Evolutionary conservation across 2,888 invertebrate genomes (phyloP), one percentile per base, ranked within the genome.

Genomic region (Eristalis pertinax): DNA sequence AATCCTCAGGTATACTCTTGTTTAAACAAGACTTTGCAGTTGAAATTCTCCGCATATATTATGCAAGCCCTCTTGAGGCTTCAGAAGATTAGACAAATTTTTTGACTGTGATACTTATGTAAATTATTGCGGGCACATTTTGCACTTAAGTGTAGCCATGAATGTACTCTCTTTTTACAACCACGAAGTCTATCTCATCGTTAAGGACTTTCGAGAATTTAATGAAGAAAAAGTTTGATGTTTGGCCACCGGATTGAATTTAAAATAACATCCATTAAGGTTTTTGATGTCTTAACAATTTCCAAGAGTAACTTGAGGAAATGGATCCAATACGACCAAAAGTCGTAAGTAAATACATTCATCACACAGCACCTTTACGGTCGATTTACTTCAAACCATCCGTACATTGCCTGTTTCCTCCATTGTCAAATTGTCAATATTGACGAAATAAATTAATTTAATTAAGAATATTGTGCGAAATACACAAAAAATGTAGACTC

Each of bases 361-460:
- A 50, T 8, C 50, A 50, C 19, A 7, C 50, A 50, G 50, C 50
- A 50, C 50, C 50, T 50, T 50, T 50, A 19, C 50, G 19, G 19
- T 1, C 5, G 19, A 19, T 50, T 50, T 8, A 50, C 50, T 22
- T 8, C 50, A 50, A 19, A 8, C 8, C 50, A 8, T n/a, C 50
- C 50, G 50, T 50, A 50, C 8, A 5, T 50, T 50, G 50, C 50
- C 50, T 19, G 35, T 22, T 74, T 64, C 13, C 35, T 26, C 50
- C 19, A 50, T 19, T 50, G 50, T 50, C 35, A 50, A 63, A 62
- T 62, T 72, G 72, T 72, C 41, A 72, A 72, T 72, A 56, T 64
- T 70, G 63, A 35, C 63, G 69, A 58, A 62, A 63, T 32, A 50
- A 62, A 50, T 13, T 68, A 62, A 64, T 78, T 64, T 11, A 58